These are phyloP conservation scores for Pipistrellus kuhlii DNA, from an alignment of 2,797 vertebrate species.

Conservation along the genomic window DNA sequence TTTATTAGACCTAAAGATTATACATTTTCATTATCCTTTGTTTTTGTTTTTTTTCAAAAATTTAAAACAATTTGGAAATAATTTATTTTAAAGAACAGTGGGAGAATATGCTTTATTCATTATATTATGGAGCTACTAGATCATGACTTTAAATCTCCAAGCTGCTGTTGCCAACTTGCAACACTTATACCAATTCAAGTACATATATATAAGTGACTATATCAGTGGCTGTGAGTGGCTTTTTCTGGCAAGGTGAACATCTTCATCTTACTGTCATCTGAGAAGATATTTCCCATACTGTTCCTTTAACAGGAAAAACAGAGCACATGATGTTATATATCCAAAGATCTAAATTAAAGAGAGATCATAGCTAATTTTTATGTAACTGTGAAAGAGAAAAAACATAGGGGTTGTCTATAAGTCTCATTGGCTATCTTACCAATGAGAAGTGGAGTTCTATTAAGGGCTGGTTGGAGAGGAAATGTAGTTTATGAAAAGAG, in stretches of 20 bases:
- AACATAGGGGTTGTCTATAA: not conserved
- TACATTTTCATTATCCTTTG: slow-evolving; percentile 81
- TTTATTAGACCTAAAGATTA: slow-evolving; percentile 84
- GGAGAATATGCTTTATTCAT: not conserved
- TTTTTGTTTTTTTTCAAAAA: not conserved
- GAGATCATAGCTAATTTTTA: not conserved
- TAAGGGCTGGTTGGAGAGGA: not conserved
- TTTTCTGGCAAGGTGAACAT: not conserved
- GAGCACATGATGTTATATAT: not conserved
- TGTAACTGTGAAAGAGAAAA: slow-evolving; percentile 12
- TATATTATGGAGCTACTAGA: no score
- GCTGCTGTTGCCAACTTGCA: not conserved
- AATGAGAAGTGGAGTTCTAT: not conserved
- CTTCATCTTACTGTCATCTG: not conserved
- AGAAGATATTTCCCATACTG: not conserved
- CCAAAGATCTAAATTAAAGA: not conserved
- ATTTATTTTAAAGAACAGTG: slow-evolving; percentile 1
- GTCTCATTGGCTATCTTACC: not conserved
- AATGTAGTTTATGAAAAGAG: not conserved
- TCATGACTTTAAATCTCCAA: not conserved
- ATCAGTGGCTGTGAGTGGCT: not conserved
- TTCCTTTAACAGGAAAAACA: slow-evolving; percentile 15
- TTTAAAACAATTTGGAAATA: slow-evolving; percentile 43
- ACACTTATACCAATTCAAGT: not conserved
- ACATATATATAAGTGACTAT: not conserved